phyloP scores from a whole-genome alignment of 2,113 vertebrate genomes.

The Herpailurus yagouaroundi region DNA sequence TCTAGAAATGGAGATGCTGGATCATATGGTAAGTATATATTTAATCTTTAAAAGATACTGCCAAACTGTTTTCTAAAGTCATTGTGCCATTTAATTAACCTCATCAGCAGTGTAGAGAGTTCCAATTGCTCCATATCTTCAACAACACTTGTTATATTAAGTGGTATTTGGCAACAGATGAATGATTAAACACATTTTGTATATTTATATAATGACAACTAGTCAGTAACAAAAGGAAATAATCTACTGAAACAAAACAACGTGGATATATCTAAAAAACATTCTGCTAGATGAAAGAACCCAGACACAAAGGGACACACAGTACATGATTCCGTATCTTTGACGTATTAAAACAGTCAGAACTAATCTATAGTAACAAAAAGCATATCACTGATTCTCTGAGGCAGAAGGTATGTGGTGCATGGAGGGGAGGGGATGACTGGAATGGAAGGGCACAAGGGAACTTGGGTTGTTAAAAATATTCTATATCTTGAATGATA shows the following conservation, averaged over 20 bases:
- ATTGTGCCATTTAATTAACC: not conserved
- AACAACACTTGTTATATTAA: not conserved
- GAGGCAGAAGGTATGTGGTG: not conserved
- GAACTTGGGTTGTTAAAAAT: not conserved
- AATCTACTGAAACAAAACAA: not conserved
- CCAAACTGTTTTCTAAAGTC: not conserved
- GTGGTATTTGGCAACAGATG: not conserved
- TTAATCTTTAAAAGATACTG: not conserved
- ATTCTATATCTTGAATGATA: not conserved
- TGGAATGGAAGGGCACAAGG: not conserved
- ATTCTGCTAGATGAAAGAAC: not conserved
- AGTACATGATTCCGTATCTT: not conserved
- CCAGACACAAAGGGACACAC: not conserved
- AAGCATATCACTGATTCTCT: not conserved
- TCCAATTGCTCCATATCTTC: not conserved
- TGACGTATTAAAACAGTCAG: not conserved
- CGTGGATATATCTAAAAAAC: not conserved
- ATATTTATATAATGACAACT: not conserved
- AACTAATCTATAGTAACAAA: not conserved
- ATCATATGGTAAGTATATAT: not conserved
- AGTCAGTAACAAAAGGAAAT: not conserved
- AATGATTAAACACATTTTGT: not conserved
- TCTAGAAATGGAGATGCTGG: not conserved
- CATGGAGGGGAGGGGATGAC: not conserved
- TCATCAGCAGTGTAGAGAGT: not conserved